Evolutionary conservation across 1,140 invertebrate genomes (phyloP).

Genomic region (Drosophila pseudoobscura): DNA sequence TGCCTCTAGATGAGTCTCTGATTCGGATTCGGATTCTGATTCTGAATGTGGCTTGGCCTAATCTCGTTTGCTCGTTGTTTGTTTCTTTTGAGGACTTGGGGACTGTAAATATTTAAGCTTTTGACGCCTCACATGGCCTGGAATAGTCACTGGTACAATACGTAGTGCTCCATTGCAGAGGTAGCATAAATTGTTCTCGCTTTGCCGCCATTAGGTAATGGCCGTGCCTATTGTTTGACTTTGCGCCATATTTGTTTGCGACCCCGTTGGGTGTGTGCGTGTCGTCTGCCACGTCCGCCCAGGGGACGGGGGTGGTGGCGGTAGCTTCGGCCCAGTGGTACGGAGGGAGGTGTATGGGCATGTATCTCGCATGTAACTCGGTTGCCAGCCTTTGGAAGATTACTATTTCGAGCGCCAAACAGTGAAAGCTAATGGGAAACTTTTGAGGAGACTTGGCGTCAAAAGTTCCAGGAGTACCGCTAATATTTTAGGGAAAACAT

Average conservation of each 20-base stretch:
- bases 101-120: slow-evolving; percentile 78
- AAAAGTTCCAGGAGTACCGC: neutral
- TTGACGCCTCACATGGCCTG: slow-evolving; percentile 72
- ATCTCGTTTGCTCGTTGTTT: slow-evolving; percentile 19
- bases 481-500: neutral
- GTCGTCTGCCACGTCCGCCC: slow-evolving; percentile 6
- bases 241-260: slow-evolving; percentile 71
- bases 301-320: neutral
- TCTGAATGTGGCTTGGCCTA: slow-evolving; percentile 13
- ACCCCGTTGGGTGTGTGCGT: slow-evolving; percentile 16
- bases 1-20: neutral
- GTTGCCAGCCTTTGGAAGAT: slow-evolving; percentile 48
- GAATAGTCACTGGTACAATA: slow-evolving; percentile 12
- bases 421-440: slow-evolving; percentile 15
- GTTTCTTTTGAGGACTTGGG: neutral
- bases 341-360: neutral
- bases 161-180: slow-evolving; percentile 50
- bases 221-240: slow-evolving; percentile 62
- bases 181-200: slow-evolving; percentile 72
- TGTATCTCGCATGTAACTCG: slow-evolving; percentile 49
- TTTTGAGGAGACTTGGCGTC: neutral
- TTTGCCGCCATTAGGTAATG: slow-evolving; percentile 66
- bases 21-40: too few relatives aligned
- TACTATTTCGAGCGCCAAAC: slow-evolving; percentile 40
- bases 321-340: neutral